Conservation (phyloP, 2,888 invertebrate species). For the Nephrotoma appendiculata region DNA sequence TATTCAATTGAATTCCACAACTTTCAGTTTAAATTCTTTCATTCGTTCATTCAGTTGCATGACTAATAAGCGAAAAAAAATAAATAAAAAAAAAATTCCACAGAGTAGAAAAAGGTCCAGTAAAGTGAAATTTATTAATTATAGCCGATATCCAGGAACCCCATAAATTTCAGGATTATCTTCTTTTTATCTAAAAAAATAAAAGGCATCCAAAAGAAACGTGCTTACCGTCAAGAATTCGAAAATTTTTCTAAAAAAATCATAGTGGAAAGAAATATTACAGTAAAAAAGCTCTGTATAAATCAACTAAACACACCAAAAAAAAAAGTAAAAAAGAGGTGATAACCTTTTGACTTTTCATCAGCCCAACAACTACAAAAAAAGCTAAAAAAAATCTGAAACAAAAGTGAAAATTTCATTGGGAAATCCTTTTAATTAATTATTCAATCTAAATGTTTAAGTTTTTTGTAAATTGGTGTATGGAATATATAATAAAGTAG, state of each 20-base stretch:
- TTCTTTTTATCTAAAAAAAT: background rate
- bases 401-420: background rate
- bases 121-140: background rate
- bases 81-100: background rate
- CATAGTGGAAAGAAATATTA: background rate
- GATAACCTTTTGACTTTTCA: slow-evolving; percentile 3
- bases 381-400: background rate
- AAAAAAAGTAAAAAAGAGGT: background rate
- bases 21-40: background rate
- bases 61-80: background rate
- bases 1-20: slow-evolving; percentile 2
- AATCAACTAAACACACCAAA: background rate
- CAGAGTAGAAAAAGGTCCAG: background rate
- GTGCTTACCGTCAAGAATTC: background rate
- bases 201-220: background rate
- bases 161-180: background rate
- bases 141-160: background rate
- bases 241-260: background rate
- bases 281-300: background rate
- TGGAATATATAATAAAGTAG: slow-evolving; percentile 8
- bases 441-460: slow-evolving; percentile 7
- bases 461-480: slow-evolving; percentile 6
- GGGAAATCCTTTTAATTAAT: background rate
- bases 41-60: background rate
- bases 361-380: background rate